Conservation (phyloP, 2,113 vertebrate species). For the Beaufortia kweichowensis region DNA sequence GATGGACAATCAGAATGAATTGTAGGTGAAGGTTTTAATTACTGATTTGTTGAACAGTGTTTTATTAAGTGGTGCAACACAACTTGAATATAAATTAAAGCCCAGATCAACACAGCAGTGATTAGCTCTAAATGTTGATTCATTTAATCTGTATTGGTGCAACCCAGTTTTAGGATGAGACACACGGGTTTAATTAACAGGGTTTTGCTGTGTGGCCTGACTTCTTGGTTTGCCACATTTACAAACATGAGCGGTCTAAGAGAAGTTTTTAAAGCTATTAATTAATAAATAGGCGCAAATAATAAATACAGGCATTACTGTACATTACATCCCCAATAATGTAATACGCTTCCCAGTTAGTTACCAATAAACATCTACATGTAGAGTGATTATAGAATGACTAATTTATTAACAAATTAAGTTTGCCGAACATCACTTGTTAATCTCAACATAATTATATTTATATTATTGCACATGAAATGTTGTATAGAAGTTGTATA, state of each 20-base stretch:
- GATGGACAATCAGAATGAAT: not conserved
- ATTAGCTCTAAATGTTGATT: not conserved
- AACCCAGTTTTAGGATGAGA: not conserved
- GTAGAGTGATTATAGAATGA: not conserved
- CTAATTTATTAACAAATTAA: not conserved
- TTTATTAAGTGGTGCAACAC: slow-evolving; percentile 15
- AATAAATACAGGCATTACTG: not conserved
- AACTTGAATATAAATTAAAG: not conserved
- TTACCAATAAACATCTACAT: too few species aligned
- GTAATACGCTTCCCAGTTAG: too few species aligned
- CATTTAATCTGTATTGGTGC: not conserved
- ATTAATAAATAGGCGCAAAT: not conserved
- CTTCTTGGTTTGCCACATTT: slow-evolving; percentile 1
- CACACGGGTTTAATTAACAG: not conserved
- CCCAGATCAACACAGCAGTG: too few species aligned
- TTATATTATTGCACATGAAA: not conserved
- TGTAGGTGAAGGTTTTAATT: slow-evolving; percentile 21
- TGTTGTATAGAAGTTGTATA: not conserved
- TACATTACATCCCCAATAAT: not conserved
- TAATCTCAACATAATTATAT: not conserved
- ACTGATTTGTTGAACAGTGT: not conserved
- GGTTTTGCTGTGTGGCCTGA: slow-evolving; percentile 9
- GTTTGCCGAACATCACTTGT: not conserved
- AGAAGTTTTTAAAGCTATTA: not conserved
- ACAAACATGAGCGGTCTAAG: not conserved